Evolutionary conservation across 2,797 vertebrate species (phyloP), one percentile per base, ranked within the genome.

Genomic region (Melanotaenia maccullochi): DNA sequence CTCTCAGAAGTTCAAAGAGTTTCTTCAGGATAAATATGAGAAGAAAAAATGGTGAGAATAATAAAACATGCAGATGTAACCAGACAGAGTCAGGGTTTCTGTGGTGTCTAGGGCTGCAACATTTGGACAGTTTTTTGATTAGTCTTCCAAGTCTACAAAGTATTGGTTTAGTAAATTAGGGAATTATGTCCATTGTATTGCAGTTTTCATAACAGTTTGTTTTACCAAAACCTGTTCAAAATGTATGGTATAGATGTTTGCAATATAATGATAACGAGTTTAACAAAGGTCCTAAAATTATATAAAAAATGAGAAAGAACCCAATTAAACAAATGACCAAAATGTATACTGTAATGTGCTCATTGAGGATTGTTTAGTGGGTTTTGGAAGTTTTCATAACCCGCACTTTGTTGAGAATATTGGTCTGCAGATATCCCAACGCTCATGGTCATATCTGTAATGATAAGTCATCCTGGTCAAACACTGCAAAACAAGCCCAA

Each of bases 1-100:
- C 86, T 95, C 95, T 14, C 96, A 96, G 91, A 96, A 96, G 83
- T 95, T 97, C 85, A 97, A 97, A 88, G 96, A 97, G 85, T 97
- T 97, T 87, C 94, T 97, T 42, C 96, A 97, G 89, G 96, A 97
- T 86, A 97, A 97, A 91, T 97, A 97, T 2, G 96, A 97, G 89
- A 96, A 96, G 85, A 97, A 97, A 80, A 95, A 96, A 93, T 97
- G 96, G 96, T 97, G 89, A 95, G 92, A 60, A n/a, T 36, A 28
- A 16, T 44, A 20, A 6, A 22, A n/a, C 28, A 4, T 11, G 0
- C 25, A 13, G n/a, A 58, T 32, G 18, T 20, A 49, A 66, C n/a
- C 60, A 7, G 47, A 51, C 57, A 7, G 24, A 54, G 51, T 25
- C 51, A 54, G 51, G 22, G 3, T 22, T 11, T 54, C 22, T 22